These are phyloP conservation scores for Notodonta ziczac DNA, from an alignment of 2,888 invertebrate species.

Conservation along the genomic window DNA sequence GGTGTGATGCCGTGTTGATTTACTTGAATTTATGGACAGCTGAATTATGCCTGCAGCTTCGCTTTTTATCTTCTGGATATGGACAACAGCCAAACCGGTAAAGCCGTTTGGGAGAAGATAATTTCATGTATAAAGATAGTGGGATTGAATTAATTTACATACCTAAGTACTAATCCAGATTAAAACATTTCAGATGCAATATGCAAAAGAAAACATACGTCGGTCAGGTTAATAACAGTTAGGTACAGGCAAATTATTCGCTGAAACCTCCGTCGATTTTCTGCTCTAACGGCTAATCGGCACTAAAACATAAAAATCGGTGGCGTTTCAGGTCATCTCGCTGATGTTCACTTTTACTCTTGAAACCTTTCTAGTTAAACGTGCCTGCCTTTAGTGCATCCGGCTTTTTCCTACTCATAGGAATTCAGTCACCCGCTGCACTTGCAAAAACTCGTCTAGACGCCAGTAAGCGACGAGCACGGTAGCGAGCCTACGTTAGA, in stretches of 20 bases:
- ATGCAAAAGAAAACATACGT: background rate
- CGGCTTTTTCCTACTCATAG: conserved; percentile 44
- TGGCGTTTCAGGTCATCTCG: conserved; percentile 1
- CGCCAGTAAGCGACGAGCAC: conserved; percentile 48
- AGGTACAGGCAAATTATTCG: background rate
- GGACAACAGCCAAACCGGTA: too few relatives aligned
- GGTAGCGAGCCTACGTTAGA: conserved; percentile 48
- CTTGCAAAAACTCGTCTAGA: conserved; percentile 76
- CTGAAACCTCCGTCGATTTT: background rate
- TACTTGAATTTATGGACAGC: background rate
- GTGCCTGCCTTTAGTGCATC: conserved; percentile 27
- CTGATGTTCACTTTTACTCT: conserved; percentile 21
- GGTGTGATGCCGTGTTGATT: background rate
- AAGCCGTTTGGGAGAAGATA: too few relatives aligned
- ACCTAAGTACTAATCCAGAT: too few relatives aligned
- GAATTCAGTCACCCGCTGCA: conserved; percentile 61
- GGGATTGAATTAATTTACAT: too few relatives aligned
- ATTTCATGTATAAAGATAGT: too few relatives aligned
- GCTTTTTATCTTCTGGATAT: too few relatives aligned
- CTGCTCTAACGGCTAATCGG: background rate
- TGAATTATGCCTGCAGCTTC: too few relatives aligned
- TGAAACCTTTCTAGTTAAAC: conserved; percentile 19
- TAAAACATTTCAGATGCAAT: background rate
- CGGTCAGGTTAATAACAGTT: background rate
- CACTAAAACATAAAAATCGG: conserved; percentile 1